Evolutionary conservation across 2,113 vertebrate species (phyloP), one percentile per base, ranked within the genome.

Genomic region (Martes martes): DNA sequence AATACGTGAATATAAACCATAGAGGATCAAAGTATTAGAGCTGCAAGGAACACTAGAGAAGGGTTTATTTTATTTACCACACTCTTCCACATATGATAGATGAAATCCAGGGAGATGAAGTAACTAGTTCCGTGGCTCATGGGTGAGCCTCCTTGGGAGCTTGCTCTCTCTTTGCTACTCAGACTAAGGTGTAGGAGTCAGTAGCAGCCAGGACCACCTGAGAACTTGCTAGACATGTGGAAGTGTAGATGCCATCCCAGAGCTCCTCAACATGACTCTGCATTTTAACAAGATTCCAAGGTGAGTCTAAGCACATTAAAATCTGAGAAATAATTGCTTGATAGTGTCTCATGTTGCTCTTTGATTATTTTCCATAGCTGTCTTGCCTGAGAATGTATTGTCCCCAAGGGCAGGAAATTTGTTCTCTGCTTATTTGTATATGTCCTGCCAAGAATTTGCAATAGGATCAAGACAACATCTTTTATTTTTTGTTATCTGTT

Each of bases 401-500:
- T 65, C n/a, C 90, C 78, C 57, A 88, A 82, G 59, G 50, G 63
- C 57, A 95, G 57, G 39, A 69, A 69, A 65, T 82, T 50, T 89
- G 26, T 96, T 89, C 59, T 93, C 55, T 84, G 31, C 23, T 97
- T 93, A 10, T 69, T 79, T 97, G 91, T 93, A 45, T 93, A 31
- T 95, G 63, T 97, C 78, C 42, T 89, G 82, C 63, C 55, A 93
- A 74, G 31, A 89, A 85, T 11, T 67, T 69, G 36, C 0, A 19
- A 33, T 21, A 95, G 31, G 31, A 80, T 0, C 15, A 83, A 50
- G 88, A 84, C 3, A 67, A 52, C 16, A 78, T 87, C 42, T 88
- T 96, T n/a, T 82, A 74, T 88, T 59, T 18, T 94, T 59, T 89
- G 50, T 67, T 31, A 65, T 26, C 61, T 86, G 87, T 39, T 89